These are phyloP conservation scores for Troides helena DNA, from an alignment of 2,888 invertebrate genomes.

Conservation along the genomic window DNA sequence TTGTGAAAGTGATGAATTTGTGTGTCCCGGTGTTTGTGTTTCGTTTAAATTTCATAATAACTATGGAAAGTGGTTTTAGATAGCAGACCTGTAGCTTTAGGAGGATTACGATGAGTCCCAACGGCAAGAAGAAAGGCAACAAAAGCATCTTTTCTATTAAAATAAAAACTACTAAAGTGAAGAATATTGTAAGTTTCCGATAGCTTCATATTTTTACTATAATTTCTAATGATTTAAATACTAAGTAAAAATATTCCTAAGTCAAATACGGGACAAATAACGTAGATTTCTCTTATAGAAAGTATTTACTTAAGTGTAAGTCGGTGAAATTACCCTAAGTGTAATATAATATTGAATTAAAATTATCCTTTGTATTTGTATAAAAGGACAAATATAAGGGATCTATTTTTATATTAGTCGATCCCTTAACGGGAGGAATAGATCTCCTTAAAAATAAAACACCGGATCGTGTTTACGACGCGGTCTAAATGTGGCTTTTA, in stretches of 20 bases:
- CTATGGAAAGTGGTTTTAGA: slow-evolving; percentile 9
- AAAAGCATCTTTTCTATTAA: slow-evolving; percentile 16
- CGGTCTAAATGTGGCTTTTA: slow-evolving; percentile 16
- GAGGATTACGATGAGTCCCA: slow-evolving; percentile 11
- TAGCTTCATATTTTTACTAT: background rate
- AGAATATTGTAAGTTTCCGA: background rate
- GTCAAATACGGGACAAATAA: background rate
- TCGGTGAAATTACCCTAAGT: no score
- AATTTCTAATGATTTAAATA: background rate
- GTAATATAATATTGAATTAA: background rate
- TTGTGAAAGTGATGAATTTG: background rate
- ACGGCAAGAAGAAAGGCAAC: slow-evolving; percentile 14
- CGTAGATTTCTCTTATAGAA: no score
- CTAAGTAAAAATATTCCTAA: background rate
- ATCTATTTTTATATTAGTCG: background rate
- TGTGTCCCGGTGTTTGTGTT: background rate
- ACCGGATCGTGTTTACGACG: slow-evolving; percentile 1
- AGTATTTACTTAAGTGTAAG: no score
- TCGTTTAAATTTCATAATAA: background rate
- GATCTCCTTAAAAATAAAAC: slow-evolving; percentile 7
- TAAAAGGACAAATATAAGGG: background rate
- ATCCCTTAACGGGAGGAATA: background rate
- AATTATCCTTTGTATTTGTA: background rate
- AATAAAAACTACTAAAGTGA: slow-evolving; percentile 11
- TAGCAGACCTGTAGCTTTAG: background rate